These are phyloP conservation scores for Dicranocentrus wangi DNA, from an alignment of 2,888 invertebrate species.

Conservation along the genomic window DNA sequence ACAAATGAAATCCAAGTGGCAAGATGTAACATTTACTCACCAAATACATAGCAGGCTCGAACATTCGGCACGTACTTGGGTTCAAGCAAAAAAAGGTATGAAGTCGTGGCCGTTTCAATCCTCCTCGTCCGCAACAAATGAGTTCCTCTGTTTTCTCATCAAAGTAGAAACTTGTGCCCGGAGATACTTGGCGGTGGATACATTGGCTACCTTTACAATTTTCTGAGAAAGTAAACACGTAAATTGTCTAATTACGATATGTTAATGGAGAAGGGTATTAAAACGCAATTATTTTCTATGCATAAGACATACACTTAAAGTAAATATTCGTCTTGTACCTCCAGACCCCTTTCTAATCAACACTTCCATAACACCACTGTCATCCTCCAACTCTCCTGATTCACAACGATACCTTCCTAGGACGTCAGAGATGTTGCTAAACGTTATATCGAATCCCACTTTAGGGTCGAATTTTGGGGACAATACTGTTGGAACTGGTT, in stretches of 20 bases:
- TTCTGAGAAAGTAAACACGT: no score
- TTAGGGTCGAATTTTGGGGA: conserved; percentile 51
- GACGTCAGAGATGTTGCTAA: conserved; percentile 28
- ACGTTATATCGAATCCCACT: conserved; percentile 49
- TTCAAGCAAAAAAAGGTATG: conserved; percentile 54
- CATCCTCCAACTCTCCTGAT: conserved; percentile 43
- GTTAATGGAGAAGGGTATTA: no score
- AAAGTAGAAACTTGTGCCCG: conserved; percentile 54
- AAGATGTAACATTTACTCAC: no score
- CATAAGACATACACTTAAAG: no score
- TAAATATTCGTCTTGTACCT: no score
- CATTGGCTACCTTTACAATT: neutral
- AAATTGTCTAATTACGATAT: no score
- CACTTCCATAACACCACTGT: conserved; percentile 48
- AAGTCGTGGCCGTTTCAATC: conserved; percentile 38
- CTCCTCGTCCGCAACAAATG: conserved; percentile 46
- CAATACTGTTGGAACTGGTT: conserved; percentile 13
- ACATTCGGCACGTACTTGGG: conserved; percentile 59
- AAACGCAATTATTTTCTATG: no score
- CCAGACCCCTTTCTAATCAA: conserved; percentile 8
- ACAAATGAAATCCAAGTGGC: no score
- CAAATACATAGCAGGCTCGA: conserved; percentile 48
- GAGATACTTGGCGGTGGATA: conserved; percentile 34
- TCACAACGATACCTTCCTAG: conserved; percentile 56
- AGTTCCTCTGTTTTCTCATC: conserved; percentile 53